A percentile compares a stretch with the other conserved stretches of the same genome.
Evolutionary conservation across 2,888 invertebrate species (phyloP).

Genomic region (Cephus sareptanus): DNA sequence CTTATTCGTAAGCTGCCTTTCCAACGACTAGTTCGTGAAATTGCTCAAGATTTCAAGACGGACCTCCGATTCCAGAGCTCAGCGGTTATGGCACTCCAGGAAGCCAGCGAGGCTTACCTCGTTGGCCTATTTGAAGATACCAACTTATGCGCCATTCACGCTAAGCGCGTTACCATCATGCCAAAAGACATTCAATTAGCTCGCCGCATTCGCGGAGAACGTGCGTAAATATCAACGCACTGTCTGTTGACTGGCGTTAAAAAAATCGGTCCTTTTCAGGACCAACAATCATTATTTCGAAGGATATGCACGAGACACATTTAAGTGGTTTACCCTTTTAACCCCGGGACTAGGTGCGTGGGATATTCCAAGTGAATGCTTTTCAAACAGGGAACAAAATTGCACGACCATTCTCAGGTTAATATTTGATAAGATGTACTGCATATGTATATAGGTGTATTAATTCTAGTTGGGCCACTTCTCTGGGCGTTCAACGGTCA

Average conservation of each 20-base stretch:
- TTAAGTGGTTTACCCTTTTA: too few species aligned
- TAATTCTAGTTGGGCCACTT: too few species aligned
- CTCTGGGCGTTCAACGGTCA: too few species aligned
- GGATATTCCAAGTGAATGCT: too few species aligned
- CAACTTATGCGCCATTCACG: constrained; percentile 83
- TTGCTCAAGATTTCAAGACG: constrained; percentile 80
- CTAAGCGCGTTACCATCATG: constrained; percentile 77
- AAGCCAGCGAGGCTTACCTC: constrained; percentile 72
- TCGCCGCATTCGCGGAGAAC: constrained; percentile 42
- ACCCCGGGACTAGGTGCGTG: too few species aligned
- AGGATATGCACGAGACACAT: too few species aligned
- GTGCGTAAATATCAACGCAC: constrained; percentile 34
- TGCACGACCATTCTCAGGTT: too few species aligned
- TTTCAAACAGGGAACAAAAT: too few species aligned
- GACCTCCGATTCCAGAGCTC: constrained; percentile 78
- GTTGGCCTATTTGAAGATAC: constrained; percentile 82
- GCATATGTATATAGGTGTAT: too few species aligned
- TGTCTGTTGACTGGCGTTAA: neutral
- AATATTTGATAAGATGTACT: too few species aligned
- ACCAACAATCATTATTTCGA: too few species aligned
- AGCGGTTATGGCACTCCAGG: constrained; percentile 77
- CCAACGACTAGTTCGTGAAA: constrained; percentile 78
- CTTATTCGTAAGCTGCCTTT: constrained; percentile 79
- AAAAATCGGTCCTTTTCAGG: constrained; percentile 29
- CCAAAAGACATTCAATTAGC: constrained; percentile 74